Evolutionary conservation across 1,140 invertebrate genomes (phyloP).

Genomic region (Carposina sasakii): DNA sequence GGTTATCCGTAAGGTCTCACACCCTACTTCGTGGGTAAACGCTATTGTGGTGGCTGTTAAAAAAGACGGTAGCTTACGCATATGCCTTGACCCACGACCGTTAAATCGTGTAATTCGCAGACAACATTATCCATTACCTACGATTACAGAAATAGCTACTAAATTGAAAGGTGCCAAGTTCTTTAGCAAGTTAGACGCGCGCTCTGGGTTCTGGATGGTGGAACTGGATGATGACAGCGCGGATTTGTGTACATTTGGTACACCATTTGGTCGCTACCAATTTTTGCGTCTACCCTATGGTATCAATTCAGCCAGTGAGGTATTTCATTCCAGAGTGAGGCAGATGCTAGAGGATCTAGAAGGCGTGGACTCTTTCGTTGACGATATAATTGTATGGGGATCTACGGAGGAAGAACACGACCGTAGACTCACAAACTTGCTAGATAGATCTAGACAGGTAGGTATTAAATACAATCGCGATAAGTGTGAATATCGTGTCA

Average conservation of each 20-base stretch:
- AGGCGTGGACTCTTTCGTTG: slow-evolving; percentile 30
- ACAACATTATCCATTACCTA: slow-evolving; percentile 1
- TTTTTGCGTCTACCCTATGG: slow-evolving; percentile 49
- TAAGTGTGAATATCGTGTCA: slow-evolving; percentile 35
- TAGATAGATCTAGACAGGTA: slow-evolving; percentile 28
- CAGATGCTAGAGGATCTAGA: slow-evolving; percentile 15
- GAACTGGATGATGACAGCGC: slow-evolving; percentile 37
- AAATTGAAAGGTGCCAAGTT: background rate
- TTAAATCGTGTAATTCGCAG: slow-evolving; percentile 31
- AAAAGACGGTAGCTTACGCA: slow-evolving; percentile 36
- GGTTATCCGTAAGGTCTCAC: slow-evolving; percentile 19
- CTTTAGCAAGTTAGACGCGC: slow-evolving; percentile 33
- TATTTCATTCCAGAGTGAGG: slow-evolving; percentile 28
- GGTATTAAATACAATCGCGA: slow-evolving; percentile 37
- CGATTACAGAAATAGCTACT: slow-evolving; percentile 1
- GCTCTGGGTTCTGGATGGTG: slow-evolving; percentile 54
- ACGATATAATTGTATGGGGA: slow-evolving; percentile 39
- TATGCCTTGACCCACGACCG: slow-evolving; percentile 51
- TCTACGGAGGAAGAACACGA: slow-evolving; percentile 34
- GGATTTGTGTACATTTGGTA: slow-evolving; percentile 35
- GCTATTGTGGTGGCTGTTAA: slow-evolving; percentile 41
- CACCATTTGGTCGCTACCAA: slow-evolving; percentile 29
- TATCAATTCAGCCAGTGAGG: slow-evolving; percentile 32
- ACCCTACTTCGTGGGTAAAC: slow-evolving; percentile 52
- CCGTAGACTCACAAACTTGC: slow-evolving; percentile 34